Percentiles rank a stretch among this genome's conserved stretches.
phyloP scores from a whole-genome alignment of 2,113 vertebrate species.

The Dipodomys merriami region DNA sequence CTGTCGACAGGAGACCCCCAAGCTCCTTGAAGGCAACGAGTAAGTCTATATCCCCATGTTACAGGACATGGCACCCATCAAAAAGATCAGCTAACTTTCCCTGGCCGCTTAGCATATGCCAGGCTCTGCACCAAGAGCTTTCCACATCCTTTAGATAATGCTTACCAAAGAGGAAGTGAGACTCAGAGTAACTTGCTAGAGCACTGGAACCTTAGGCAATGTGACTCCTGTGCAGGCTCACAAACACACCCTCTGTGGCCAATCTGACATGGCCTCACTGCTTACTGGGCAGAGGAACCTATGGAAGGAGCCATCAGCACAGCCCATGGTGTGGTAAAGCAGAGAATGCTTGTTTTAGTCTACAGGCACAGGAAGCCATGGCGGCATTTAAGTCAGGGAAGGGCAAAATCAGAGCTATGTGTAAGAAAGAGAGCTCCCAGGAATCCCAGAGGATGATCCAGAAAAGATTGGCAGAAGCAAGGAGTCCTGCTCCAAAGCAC shows the following conservation, averaged over 20 bases:
- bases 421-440: neutral
- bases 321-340: neutral
- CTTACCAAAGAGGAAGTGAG: neutral
- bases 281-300: neutral
- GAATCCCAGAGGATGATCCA: neutral
- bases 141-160: too few relatives aligned
- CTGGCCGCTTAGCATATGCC: neutral
- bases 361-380: neutral
- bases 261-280: neutral
- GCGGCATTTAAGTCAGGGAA: neutral
- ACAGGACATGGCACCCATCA: neutral
- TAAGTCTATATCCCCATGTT: neutral
- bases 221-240: neutral
- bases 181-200: neutral
- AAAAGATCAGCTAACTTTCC: neutral
- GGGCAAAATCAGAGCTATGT: neutral
- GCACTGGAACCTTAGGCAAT: neutral
- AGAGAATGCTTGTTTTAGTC: neutral
- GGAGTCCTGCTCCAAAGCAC: neutral
- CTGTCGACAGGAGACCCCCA: neutral
- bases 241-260: neutral
- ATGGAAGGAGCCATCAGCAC: neutral
- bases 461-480: neutral
- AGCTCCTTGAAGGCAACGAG: slow-evolving; percentile 19
- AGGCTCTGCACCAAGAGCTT: neutral